Conservation (phyloP, 2,797 vertebrate species). For the Hippocampus kuda region DNA sequence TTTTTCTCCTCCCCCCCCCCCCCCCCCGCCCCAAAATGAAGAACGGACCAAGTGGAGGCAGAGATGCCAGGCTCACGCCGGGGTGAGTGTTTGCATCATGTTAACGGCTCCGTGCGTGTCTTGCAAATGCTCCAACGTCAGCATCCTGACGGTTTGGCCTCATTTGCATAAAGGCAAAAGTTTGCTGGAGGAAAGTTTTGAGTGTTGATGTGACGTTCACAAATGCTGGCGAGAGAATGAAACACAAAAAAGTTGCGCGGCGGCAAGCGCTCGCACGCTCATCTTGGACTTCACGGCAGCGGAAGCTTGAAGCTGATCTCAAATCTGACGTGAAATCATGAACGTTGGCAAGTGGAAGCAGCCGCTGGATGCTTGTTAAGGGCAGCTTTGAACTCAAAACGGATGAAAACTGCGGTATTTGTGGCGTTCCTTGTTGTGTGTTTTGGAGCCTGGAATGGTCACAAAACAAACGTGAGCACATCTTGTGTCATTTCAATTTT, state of each 20-base stretch:
- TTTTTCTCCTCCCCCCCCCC: slow-evolving; percentile 6
- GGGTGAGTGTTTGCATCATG: slow-evolving; percentile 47
- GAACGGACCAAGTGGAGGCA: slow-evolving; percentile 49
- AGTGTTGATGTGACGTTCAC: slow-evolving; percentile 28
- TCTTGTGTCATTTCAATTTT: too few relatives aligned
- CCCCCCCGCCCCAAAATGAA: slow-evolving; percentile 26
- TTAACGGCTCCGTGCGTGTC: neutral
- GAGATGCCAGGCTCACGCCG: slow-evolving; percentile 59
- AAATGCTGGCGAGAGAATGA: slow-evolving; percentile 17
- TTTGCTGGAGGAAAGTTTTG: slow-evolving; percentile 35
- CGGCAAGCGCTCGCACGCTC: slow-evolving; percentile 6
- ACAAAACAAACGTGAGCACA: too few relatives aligned
- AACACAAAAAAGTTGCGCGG: slow-evolving; percentile 17
- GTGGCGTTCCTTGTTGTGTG: neutral
- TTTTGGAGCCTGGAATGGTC: neutral
- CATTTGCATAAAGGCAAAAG: slow-evolving; percentile 20
- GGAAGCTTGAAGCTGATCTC: neutral
- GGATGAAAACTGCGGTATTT: neutral
- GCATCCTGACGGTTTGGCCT: slow-evolving; percentile 14
- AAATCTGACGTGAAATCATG: neutral
- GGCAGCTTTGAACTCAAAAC: neutral
- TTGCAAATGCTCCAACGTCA: slow-evolving; percentile 17
- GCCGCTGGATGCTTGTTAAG: neutral
- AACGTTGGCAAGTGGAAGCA: neutral
- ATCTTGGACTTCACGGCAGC: neutral